Percentiles rank a stretch among this genome's conserved stretches.
phyloP scores from a whole-genome alignment of 1,140 invertebrate species.

The Caenorhabditis inopinata region DNA sequence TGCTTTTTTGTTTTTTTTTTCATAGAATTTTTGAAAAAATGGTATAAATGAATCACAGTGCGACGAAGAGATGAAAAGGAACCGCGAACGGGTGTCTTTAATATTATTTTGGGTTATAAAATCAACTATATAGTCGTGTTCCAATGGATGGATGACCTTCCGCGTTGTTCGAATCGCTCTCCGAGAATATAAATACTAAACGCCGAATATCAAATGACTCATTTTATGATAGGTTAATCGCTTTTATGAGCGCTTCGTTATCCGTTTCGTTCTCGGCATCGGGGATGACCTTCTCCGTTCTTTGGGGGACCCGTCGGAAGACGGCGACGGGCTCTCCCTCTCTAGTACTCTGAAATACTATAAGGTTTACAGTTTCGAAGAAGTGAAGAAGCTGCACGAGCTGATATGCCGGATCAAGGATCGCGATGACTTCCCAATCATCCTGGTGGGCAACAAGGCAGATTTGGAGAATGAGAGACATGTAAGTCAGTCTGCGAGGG shows the following conservation, averaged over 20 bases:
- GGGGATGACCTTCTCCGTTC: too few species aligned
- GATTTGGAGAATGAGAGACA: conserved; percentile 85
- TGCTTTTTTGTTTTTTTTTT: too few species aligned
- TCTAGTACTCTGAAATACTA: background rate
- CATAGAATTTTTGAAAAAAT: too few species aligned
- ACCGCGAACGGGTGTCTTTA: too few species aligned
- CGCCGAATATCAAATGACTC: conserved; percentile 6
- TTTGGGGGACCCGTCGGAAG: too few species aligned
- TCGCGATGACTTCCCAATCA: conserved; percentile 89
- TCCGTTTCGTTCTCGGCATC: too few species aligned
- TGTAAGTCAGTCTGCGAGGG: too few species aligned
- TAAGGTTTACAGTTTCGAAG: conserved; percentile 77
- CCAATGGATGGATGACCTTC: background rate
- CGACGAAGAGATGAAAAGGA: too few species aligned
- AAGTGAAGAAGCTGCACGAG: conserved; percentile 87
- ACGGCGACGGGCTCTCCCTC: too few species aligned
- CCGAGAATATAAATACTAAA: background rate
- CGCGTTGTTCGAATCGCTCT: too few species aligned
- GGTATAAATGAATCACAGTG: too few species aligned
- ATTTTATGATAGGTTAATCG: conserved; percentile 34
- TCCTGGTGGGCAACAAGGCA: conserved; percentile 93
- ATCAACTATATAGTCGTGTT: conserved; percentile 15
- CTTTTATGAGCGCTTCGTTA: conserved; percentile 6
- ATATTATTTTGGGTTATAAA: too few species aligned
- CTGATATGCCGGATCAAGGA: conserved; percentile 92